Conservation (phyloP, 2,797 vertebrate genomes). For the Ctenopoma multispine region DNA sequence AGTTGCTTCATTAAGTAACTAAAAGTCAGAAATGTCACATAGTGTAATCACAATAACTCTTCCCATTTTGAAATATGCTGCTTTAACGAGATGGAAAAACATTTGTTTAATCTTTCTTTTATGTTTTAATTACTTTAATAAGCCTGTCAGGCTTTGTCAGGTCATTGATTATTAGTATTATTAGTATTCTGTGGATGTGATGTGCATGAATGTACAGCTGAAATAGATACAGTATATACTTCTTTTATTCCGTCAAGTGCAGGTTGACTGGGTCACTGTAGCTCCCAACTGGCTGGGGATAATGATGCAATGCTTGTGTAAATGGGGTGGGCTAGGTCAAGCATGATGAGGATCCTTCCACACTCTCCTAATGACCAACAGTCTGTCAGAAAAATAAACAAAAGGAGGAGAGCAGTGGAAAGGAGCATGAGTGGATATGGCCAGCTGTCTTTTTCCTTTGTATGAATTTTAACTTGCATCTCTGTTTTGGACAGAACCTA, state of each 20-base stretch:
- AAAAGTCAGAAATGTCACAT: constrained; percentile 5
- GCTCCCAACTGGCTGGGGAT: constrained; percentile 56
- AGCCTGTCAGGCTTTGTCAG: constrained; percentile 6
- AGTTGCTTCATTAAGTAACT: background rate
- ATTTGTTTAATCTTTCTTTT: constrained; percentile 13
- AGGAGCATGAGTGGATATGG: background rate
- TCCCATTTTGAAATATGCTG: constrained; percentile 4
- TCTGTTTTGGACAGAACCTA: background rate
- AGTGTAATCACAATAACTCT: background rate
- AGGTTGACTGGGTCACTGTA: constrained; percentile 38
- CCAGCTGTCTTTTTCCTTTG: background rate
- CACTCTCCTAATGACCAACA: constrained; percentile 62
- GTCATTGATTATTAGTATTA: constrained; percentile 21
- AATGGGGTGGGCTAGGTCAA: constrained; percentile 53
- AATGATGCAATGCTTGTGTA: constrained; percentile 63
- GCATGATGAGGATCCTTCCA: constrained; percentile 39
- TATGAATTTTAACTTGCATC: background rate
- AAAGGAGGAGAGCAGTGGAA: background rate
- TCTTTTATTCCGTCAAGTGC: constrained; percentile 20
- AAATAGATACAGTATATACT: constrained; percentile 7
- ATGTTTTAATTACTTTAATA: constrained; percentile 7
- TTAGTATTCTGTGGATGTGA: background rate
- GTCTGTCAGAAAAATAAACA: constrained; percentile 51
- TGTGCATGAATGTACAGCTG: constrained; percentile 1
- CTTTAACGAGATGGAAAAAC: background rate